phyloP scores from a whole-genome alignment of 53 echinoderm and acorn worm genomes.

The Stichopus horrens region DNA sequence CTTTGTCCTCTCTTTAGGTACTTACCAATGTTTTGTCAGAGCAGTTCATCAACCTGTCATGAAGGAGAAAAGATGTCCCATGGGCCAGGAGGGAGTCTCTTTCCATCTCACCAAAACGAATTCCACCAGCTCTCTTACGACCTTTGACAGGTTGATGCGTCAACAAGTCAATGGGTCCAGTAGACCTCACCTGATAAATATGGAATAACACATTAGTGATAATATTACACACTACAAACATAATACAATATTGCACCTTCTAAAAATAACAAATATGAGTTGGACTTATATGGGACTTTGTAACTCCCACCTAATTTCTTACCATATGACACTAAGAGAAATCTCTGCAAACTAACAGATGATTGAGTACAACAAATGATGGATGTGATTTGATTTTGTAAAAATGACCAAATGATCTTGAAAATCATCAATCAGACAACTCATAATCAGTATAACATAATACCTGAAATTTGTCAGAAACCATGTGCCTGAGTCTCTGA shows the following conservation, averaged over 20 bases:
- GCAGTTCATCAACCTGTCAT: conserved; percentile 91
- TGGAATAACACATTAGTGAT: background rate
- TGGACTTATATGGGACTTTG: no score
- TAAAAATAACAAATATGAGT: no score
- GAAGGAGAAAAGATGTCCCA: conserved; percentile 89
- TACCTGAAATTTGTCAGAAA: conserved; percentile 97
- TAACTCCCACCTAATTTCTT: no score
- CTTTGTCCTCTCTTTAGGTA: background rate
- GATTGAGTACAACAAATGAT: no score
- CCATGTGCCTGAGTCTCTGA: conserved; percentile 97
- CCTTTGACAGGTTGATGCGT: conserved; percentile 96
- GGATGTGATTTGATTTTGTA: background rate
- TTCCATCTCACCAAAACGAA: conserved; percentile 98
- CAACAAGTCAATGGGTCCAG: conserved; percentile 92
- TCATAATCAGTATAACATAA: background rate
- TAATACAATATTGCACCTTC: no score
- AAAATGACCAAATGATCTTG: background rate
- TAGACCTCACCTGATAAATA: conserved; percentile 73
- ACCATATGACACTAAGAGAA: no score
- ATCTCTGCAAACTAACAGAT: no score
- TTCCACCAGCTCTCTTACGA: conserved; percentile 86
- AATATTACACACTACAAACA: no score
- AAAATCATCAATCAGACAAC: background rate
- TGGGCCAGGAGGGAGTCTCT: conserved; percentile 91
- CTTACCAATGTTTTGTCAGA: conserved; percentile 92